Conservation (phyloP, 2,113 vertebrate genomes). For the Equus quagga region DNA sequence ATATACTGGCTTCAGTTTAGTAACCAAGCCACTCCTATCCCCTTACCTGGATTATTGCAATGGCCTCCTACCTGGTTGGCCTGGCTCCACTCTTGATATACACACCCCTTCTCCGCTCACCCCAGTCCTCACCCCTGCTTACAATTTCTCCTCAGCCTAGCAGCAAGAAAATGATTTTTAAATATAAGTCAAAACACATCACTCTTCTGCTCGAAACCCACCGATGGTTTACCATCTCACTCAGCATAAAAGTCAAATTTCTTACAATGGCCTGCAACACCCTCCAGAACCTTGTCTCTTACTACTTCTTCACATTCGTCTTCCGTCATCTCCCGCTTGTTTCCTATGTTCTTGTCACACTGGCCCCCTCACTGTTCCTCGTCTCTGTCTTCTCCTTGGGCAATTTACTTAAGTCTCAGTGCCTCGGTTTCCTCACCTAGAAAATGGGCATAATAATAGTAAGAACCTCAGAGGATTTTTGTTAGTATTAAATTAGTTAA, state of each 20-base stretch:
- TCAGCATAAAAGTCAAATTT: neutral
- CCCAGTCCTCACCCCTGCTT: neutral
- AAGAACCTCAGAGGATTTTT: neutral
- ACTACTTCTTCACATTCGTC: neutral
- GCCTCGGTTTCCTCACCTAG: neutral
- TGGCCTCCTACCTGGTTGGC: neutral
- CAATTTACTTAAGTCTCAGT: neutral
- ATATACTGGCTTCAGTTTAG: neutral
- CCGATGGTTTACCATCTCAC: neutral
- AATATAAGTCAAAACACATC: neutral
- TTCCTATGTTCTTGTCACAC: neutral
- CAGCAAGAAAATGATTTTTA: neutral
- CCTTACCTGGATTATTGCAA: neutral
- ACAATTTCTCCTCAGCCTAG: neutral
- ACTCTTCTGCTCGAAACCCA: neutral
- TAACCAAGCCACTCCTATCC: rapidly evolving
- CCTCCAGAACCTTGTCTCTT: neutral
- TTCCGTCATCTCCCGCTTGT: neutral
- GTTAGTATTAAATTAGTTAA: neutral
- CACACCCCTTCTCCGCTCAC: neutral
- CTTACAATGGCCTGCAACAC: neutral
- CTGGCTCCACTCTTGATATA: neutral
- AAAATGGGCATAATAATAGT: neutral
- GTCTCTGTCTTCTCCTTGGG: too few species aligned
- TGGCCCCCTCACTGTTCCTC: neutral